phyloP scores from a whole-genome alignment of 2,113 vertebrate genomes.

The Rhinolophus ferrumequinum region DNA sequence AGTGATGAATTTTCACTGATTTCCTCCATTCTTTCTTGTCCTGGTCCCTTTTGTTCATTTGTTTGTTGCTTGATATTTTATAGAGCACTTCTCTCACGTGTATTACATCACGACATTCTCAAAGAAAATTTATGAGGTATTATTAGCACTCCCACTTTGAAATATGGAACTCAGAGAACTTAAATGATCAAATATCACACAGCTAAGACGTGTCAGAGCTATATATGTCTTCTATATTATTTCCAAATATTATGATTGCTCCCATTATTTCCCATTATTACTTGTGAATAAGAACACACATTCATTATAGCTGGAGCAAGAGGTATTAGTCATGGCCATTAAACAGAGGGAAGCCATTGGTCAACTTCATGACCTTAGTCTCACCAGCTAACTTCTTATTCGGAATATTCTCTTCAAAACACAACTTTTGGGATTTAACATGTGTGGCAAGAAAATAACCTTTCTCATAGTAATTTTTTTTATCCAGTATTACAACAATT shows the following conservation, averaged over 20 bases:
- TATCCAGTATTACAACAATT: not conserved
- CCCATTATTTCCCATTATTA: not conserved
- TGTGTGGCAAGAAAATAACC: not conserved
- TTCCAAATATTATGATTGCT: not conserved
- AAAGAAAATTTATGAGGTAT: not conserved
- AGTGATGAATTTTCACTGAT: not conserved
- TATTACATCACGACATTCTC: not conserved
- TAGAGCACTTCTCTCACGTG: not conserved
- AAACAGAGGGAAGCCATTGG: not conserved
- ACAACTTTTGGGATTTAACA: not conserved
- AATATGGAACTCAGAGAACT: not conserved
- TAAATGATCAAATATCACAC: not conserved
- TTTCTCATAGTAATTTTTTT: not conserved
- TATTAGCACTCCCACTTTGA: not conserved
- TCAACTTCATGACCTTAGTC: not conserved
- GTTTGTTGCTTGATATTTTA: slow-evolving; percentile 2
- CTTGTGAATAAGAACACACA: not conserved
- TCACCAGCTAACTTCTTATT: slow-evolving; percentile 3
- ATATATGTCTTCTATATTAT: not conserved
- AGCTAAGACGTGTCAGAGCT: not conserved
- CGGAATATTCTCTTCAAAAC: not conserved
- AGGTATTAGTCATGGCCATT: not conserved
- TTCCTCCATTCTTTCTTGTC: not conserved
- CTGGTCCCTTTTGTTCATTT: not conserved
- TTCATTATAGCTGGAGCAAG: not conserved